Conservation (phyloP, 1,140 invertebrate species). For the Zaprionus vittiger region DNA sequence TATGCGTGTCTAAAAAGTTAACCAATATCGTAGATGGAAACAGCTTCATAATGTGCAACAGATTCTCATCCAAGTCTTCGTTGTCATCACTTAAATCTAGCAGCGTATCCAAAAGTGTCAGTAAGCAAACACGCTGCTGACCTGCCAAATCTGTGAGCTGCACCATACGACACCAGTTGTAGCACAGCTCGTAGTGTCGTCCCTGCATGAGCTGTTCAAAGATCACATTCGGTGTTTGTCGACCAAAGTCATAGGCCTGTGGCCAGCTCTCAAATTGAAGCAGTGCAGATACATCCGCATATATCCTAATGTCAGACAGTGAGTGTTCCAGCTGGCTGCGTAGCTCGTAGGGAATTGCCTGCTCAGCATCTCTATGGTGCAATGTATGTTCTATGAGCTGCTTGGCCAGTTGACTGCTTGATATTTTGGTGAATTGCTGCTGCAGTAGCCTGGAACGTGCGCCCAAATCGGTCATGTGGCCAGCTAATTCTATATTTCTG, state of each 20-base stretch:
- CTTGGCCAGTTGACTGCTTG: conserved; percentile 70
- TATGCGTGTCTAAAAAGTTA: conserved; percentile 87
- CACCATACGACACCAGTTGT: conserved; percentile 87
- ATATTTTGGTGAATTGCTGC: conserved; percentile 77
- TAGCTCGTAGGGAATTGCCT: conserved; percentile 65
- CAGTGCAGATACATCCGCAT: conserved; percentile 83
- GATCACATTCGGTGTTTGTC: conserved; percentile 84
- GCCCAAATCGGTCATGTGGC: conserved; percentile 68
- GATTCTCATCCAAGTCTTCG: conserved; percentile 84
- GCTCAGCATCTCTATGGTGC: conserved; percentile 60
- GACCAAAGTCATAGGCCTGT: conserved; percentile 84
- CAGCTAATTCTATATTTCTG: conserved; percentile 55
- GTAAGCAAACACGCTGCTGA: conserved; percentile 60
- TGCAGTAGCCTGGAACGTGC: conserved; percentile 76
- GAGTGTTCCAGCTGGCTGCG: conserved; percentile 75
- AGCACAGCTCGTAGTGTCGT: conserved; percentile 86
- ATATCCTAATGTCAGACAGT: conserved; percentile 85
- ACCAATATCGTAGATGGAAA: conserved; percentile 85
- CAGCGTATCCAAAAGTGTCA: conserved; percentile 58
- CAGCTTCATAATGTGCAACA: conserved; percentile 70
- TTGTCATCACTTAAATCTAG: conserved; percentile 61
- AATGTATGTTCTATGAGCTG: conserved; percentile 74
- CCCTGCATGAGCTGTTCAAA: conserved; percentile 85
- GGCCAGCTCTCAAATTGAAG: conserved; percentile 84
- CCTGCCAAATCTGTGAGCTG: conserved; percentile 79